Evolutionary conservation across 2,113 vertebrate genomes (phyloP), one percentile per base, ranked within the genome.

Genomic region (Seriola rivoliana): DNA sequence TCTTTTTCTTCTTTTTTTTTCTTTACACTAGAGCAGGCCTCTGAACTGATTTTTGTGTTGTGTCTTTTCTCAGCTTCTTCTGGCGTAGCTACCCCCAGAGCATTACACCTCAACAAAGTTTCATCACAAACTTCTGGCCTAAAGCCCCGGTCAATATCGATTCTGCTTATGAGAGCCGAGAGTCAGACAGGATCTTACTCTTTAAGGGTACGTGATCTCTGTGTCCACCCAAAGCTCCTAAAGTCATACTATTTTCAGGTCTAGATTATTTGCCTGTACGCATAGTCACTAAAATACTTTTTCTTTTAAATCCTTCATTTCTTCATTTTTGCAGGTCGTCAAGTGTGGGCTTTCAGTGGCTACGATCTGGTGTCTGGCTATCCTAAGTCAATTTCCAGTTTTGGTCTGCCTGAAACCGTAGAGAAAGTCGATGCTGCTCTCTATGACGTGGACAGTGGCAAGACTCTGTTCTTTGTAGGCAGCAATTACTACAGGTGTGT

Each of bases 91-190:
- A 95, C 75, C 92, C 95, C 44, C 78, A 77, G n/a, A 86, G 82
- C 16, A 1, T 0, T 0, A 68, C 44, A 0, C 54, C 90, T 0
- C 94, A 97, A n/a, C 92, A 96, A 32, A 92, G 75, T 68, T 95
- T 96, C 65, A 97, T 99, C 84, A 95, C 92, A 36, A 91, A 83
- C 9, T 96, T 98, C 91, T 99, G 98, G 98, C 95, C 96, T 1
- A 62, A 85, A 0, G 75, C 96, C 59, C 97, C 97, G 0, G 81
- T 65, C n/a, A 85, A 84, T 38, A 95, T 99, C 25, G 95, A 99
- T 65, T 97, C 98, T 63, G 97, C 97, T 6, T 94, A 94, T 32
- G 95, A 96, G 69, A 93, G 75, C 58, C 54, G 0, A 6, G 1
- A 44, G 0, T 81, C 36, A 9, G 93, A 94, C 66, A 85, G 14